These are phyloP conservation scores for Hydroisotoma schaefferi DNA, from an alignment of 2,888 invertebrate genomes.

Conservation along the genomic window DNA sequence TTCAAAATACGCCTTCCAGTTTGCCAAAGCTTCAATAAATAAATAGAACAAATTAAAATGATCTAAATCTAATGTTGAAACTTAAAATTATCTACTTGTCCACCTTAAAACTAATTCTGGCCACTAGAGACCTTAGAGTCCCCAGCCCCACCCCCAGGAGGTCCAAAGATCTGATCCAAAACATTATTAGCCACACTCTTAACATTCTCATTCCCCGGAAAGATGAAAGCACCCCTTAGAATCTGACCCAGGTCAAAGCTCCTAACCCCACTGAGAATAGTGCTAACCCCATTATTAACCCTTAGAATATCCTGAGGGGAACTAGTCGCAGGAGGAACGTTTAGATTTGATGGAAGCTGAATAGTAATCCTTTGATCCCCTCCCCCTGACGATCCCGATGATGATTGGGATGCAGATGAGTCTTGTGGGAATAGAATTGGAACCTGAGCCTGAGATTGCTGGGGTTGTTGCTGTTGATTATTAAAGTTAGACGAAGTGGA, in stretches of 20 bases:
- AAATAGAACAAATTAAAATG: background rate
- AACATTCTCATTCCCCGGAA: slow-evolving; percentile 42
- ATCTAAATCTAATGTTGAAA: background rate
- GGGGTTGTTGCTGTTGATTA: background rate
- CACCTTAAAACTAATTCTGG: too few species aligned
- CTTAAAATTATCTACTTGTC: background rate
- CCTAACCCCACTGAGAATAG: slow-evolving; percentile 37
- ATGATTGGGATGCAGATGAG: background rate
- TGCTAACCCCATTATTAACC: slow-evolving; percentile 38
- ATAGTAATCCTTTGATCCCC: background rate
- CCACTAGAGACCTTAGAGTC: background rate
- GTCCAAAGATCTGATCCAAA: slow-evolving; percentile 39
- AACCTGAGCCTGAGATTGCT: background rate
- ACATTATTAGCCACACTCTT: slow-evolving; percentile 42
- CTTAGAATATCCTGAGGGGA: slow-evolving; percentile 27
- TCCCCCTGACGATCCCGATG: background rate
- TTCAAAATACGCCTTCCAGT: too few species aligned
- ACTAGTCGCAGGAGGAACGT: slow-evolving; percentile 12
- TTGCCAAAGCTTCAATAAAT: too few species aligned
- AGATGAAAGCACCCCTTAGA: slow-evolving; percentile 40
- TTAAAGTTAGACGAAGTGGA: background rate
- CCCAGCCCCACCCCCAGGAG: background rate
- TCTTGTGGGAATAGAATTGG: slow-evolving; percentile 11
- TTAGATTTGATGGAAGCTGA: slow-evolving; percentile 9
- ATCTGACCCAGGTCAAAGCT: slow-evolving; percentile 34